A percentile compares a stretch with the other conserved stretches of the same genome.
Evolutionary conservation across 1,140 invertebrate genomes (phyloP).

Genomic region (Lepidurus packardi): DNA sequence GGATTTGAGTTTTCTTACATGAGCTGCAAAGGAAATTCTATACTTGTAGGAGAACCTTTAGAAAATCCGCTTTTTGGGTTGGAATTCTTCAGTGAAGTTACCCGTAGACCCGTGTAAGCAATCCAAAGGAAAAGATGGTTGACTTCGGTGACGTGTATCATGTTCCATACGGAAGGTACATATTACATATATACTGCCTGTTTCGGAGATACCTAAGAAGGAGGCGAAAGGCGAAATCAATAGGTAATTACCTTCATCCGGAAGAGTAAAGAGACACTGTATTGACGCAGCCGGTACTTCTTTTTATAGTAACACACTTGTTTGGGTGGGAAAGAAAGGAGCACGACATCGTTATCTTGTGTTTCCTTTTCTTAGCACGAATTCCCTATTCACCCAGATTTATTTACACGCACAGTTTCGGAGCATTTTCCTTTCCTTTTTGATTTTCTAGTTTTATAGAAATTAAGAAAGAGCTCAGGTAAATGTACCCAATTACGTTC

Average conservation of each 20-base stretch:
- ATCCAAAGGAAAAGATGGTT: too few relatives aligned
- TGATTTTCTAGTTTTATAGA: not conserved
- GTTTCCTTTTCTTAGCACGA: not conserved
- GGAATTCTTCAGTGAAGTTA: too few relatives aligned
- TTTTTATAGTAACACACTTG: constrained; percentile 1
- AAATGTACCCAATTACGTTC: not conserved
- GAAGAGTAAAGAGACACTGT: constrained; percentile 9
- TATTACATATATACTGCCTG: too few relatives aligned
- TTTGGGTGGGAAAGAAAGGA: not conserved
- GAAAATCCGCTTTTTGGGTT: too few relatives aligned
- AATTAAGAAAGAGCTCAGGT: too few relatives aligned
- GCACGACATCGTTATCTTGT: not conserved
- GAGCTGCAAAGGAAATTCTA: too few relatives aligned
- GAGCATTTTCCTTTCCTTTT: not conserved
- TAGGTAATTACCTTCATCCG: constrained; percentile 7
- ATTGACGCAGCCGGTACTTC: constrained; percentile 2
- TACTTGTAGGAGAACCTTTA: too few relatives aligned
- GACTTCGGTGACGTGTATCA: too few relatives aligned
- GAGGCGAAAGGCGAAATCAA: not conserved
- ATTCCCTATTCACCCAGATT: not conserved
- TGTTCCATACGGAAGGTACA: too few relatives aligned
- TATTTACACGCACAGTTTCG: not conserved
- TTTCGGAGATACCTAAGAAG: not conserved
- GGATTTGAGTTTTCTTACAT: too few relatives aligned
- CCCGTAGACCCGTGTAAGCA: too few relatives aligned